Conservation (phyloP, 2,797 vertebrate species). For the Mico argentatus region DNA sequence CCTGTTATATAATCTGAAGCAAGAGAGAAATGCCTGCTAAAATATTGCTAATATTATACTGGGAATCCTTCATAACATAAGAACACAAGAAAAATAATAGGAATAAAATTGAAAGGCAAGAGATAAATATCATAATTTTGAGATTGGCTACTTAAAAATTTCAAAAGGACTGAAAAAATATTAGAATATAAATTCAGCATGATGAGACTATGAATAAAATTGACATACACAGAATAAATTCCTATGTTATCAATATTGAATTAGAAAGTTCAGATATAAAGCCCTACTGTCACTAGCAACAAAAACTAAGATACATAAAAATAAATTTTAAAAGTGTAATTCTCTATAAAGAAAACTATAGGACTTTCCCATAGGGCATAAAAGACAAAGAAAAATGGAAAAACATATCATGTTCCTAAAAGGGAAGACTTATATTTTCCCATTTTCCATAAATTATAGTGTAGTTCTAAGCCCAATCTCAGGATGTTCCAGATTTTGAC, state of each 20-base stretch:
- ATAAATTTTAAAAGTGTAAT: neutral
- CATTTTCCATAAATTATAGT: neutral
- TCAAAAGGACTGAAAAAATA: neutral
- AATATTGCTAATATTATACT: neutral
- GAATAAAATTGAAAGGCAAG: neutral
- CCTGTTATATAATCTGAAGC: neutral
- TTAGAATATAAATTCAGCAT: neutral
- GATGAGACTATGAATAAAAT: neutral
- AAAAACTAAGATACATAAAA: neutral
- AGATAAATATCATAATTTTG: neutral
- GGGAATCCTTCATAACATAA: neutral
- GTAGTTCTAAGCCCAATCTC: neutral
- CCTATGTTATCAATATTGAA: neutral
- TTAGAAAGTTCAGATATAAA: neutral
- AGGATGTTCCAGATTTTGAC: neutral
- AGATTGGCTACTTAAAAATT: neutral
- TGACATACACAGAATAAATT: neutral
- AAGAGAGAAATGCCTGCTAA: neutral
- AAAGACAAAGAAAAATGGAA: neutral
- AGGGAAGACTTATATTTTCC: neutral
- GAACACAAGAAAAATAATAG: neutral
- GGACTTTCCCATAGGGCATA: neutral
- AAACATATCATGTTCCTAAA: neutral
- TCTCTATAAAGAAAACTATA: neutral
- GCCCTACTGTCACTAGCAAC: neutral